Evolutionary conservation across 35 echinoderm and acorn worm genomes (phyloP).

Genomic region (Hemicentrotus pulcherrimus): DNA sequence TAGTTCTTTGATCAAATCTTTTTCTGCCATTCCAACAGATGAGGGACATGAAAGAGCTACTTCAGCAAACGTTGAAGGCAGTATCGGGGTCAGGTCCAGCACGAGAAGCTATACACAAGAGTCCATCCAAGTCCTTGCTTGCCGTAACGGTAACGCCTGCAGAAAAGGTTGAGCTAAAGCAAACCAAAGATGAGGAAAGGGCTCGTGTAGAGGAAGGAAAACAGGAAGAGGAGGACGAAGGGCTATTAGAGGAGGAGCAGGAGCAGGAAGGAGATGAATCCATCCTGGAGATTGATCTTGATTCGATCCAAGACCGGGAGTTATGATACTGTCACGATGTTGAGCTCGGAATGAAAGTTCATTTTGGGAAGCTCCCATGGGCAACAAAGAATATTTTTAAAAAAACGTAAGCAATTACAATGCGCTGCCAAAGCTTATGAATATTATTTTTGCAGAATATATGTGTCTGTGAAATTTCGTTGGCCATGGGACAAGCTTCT

Average conservation of each 20-base stretch:
- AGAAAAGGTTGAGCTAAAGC: neutral
- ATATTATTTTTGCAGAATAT: no score
- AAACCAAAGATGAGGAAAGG: neutral
- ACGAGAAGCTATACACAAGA: neutral
- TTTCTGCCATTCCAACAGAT: neutral
- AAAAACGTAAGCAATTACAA: no score
- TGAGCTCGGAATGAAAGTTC: no score
- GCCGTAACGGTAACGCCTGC: neutral
- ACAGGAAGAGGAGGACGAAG: neutral
- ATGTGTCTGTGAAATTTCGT: no score
- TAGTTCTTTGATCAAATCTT: neutral
- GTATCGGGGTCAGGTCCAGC: neutral
- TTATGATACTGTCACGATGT: no score
- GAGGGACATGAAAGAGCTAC: conserved; percentile 23
- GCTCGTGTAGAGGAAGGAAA: neutral
- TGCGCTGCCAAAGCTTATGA: no score
- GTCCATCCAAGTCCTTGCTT: neutral
- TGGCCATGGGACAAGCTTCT: no score
- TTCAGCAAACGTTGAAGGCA: neutral
- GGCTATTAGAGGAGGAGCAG: neutral
- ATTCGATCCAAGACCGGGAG: neutral
- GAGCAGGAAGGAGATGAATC: neutral
- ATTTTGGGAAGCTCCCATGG: no score
- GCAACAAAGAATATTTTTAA: no score
- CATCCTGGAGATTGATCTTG: neutral